Conservation (phyloP, 2,888 invertebrate species). For the Papilio elwesi region DNA sequence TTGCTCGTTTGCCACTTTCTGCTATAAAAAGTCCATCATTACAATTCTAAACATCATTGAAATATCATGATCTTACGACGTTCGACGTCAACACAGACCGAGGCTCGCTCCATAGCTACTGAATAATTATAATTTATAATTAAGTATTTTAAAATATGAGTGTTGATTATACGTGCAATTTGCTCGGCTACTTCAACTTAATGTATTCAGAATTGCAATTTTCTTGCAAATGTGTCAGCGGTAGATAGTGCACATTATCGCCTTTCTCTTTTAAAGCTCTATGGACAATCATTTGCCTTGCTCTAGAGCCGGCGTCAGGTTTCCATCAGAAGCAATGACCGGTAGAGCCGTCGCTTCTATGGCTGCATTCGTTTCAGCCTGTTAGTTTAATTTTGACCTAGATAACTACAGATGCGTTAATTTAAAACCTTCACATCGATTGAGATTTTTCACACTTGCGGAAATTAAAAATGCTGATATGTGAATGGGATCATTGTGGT, state of each 20-base stretch:
- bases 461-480: neutral
- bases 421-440: slow-evolving; percentile 25
- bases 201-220: slow-evolving; percentile 26
- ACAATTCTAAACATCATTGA: no score
- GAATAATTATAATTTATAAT: no score
- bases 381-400: slow-evolving; percentile 35
- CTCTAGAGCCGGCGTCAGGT: slow-evolving; percentile 8
- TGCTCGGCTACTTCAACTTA: neutral
- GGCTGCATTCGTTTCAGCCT: slow-evolving; percentile 58
- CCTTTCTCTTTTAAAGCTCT: slow-evolving; percentile 36
- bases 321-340: slow-evolving; percentile 20
- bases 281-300: slow-evolving; percentile 28
- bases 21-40: no score
- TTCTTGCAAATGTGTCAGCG: slow-evolving; percentile 25
- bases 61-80: no score
- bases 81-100: no score
- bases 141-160: neutral
- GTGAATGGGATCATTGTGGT: no score
- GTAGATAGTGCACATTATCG: slow-evolving; percentile 16
- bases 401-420: slow-evolving; percentile 6
- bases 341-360: slow-evolving; percentile 48
- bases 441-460: slow-evolving; percentile 17
- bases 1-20: no score
- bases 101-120: no score
- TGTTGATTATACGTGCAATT: neutral